Base-by-base conservation (phyloP, 1,140 invertebrate species). In the Drosophila quadrilineata region DNA sequence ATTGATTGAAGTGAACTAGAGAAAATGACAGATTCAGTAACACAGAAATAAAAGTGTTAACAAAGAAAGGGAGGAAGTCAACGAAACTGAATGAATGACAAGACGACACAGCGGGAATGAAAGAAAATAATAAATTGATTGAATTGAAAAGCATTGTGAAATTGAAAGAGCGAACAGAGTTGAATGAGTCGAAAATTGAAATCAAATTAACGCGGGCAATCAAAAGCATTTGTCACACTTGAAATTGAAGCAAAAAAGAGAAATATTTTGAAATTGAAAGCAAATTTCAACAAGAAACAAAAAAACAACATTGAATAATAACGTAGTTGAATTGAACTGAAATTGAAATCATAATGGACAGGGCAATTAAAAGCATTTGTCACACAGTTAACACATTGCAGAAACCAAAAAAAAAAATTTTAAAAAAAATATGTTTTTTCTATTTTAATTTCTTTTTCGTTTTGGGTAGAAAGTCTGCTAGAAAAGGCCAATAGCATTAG, bases 161-260 rank as follows among this genome's bases (percentile, higher is more conserved):
- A 17, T n/a, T 21, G 28, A 4, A 16, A 29, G 9, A n/a, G n/a
- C n/a, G n/a, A n/a, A n/a, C n/a, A 14, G 22, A 54, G 40, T 22
- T 36, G 54, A 49, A 46, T 17, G 16, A 45, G 28, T 28, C 28
- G 33, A 2, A 56, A 58, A 40, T 59, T 43, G 36, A 38, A 52
- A 57, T 57, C 24, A 56, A 76, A 76, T 76, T 76, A 76, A n/a
- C n/a, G 75, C 43, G 50, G 67, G 56, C 71, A 76, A 76, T 76
- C 71, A 75, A 71, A 54, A 38, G 46, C 68, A 84, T 76, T 73
- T 82, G 77, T 82, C 76, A 70, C 69, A 53, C 26, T n/a, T n/a
- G n/a, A n/a, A n/a, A n/a, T n/a, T n/a, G n/a, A n/a, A n/a, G n/a
- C n/a, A n/a, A n/a, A n/a, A n/a, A n/a, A n/a, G n/a, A 48, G 5